Evolutionary conservation across 2,888 invertebrate genomes (phyloP), one percentile per base, ranked within the genome.

Genomic region (Entomobrya proxima): DNA sequence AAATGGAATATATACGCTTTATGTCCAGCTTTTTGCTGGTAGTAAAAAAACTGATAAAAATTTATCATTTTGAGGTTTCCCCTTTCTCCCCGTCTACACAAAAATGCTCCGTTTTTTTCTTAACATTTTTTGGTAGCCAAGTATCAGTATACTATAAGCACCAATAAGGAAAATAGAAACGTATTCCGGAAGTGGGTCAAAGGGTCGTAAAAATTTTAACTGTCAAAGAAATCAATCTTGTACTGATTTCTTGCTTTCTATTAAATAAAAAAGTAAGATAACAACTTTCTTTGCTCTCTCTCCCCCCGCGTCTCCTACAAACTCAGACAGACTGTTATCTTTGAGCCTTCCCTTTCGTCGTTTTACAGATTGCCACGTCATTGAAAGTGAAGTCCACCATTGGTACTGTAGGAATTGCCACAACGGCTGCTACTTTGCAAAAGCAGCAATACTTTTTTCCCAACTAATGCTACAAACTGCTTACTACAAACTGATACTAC

Each of bases 131-230:
- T n/a, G n/a, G n/a, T n/a, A n/a, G n/a, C n/a, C n/a, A n/a, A n/a
- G n/a, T n/a, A n/a, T n/a, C n/a, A n/a, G n/a, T n/a, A n/a, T n/a
- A n/a, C n/a, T n/a, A n/a, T n/a, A 27, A 40, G n/a, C 30, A 47
- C 24, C 9, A 6, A 37, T 18, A 67, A 18, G 21, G 21, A 32
- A 44, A 44, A n/a, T 44, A 44, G 37, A 44, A 72, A 72, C 47
- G 15, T 47, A 30, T 50, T 72, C 72, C 47, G 72, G 72, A 72
- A 72, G 30, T 72, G 76, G 81, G 81, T 74, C 74, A 81, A 44
- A 44, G 72, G 72, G 72, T 74, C 58, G 72, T 61, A 72, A 74
- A 72, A 74, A 81, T 74, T 81, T 58, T 81, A 81, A 81, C 81
- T 74, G 74, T 72, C 72, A 37, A 40, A 58, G 55, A 61, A 72